These are phyloP conservation scores for Siniperca undulata DNA, from an alignment of 2,797 vertebrate genomes.

Conservation along the genomic window DNA sequence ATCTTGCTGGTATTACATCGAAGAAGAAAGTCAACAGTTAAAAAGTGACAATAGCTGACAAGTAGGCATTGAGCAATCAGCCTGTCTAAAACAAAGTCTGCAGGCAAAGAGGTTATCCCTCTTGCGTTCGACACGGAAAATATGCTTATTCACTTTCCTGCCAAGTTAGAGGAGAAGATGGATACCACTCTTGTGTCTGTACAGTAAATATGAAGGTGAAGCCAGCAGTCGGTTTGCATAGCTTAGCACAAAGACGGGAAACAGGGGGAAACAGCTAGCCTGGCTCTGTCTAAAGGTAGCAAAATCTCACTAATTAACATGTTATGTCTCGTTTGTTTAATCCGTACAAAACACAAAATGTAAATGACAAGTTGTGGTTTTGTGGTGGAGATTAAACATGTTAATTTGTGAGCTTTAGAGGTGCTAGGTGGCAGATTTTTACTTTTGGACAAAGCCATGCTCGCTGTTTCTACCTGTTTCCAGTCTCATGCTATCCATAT, in stretches of 20 bases:
- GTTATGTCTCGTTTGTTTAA: neutral
- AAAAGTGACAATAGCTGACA: slow-evolving; percentile 4
- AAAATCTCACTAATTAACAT: neutral
- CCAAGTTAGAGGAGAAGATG: neutral
- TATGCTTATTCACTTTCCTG: neutral
- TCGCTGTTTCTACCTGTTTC: neutral
- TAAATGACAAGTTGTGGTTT: neutral
- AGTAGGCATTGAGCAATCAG: neutral
- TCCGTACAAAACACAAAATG: neutral
- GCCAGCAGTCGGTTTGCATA: slow-evolving; percentile 1
- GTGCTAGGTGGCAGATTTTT: neutral
- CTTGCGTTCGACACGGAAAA: neutral
- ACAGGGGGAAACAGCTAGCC: neutral
- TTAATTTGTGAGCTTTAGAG: neutral
- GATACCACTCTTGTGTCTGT: neutral
- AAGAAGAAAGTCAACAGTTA: slow-evolving; percentile 17
- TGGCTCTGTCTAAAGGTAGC: neutral
- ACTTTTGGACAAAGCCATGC: neutral
- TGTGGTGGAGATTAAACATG: neutral
- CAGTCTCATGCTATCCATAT: neutral
- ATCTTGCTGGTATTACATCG: slow-evolving; percentile 19
- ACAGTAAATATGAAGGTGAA: neutral
- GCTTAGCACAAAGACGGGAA: slow-evolving; percentile 19
- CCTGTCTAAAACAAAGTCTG: slow-evolving; percentile 1
- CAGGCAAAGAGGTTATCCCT: neutral